phyloP scores from a whole-genome alignment of 2,797 vertebrate genomes.

The Nannoperca obscura region DNA sequence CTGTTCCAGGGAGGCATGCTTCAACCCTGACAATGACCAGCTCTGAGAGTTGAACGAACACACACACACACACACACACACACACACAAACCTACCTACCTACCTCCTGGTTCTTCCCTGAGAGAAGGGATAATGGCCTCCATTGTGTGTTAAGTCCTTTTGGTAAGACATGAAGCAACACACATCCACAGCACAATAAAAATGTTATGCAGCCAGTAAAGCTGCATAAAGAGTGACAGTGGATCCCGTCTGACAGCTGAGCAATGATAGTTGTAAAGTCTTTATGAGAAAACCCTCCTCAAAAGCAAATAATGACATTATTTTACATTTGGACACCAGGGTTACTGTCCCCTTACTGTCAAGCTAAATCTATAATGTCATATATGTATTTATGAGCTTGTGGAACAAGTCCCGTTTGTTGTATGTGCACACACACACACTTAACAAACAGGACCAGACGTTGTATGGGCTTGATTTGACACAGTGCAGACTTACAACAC shows the following conservation, averaged over 20 bases:
- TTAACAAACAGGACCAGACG: background rate
- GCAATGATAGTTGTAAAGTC: background rate
- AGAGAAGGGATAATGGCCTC: constrained; percentile 15
- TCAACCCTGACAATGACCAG: constrained; percentile 42
- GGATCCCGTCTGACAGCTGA: constrained; percentile 19
- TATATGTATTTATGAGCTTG: constrained; percentile 6
- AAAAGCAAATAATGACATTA: constrained; percentile 10
- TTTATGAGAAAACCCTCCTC: constrained; percentile 13
- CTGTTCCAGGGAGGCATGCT: constrained; percentile 25
- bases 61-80: constrained; percentile 26
- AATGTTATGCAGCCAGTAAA: background rate
- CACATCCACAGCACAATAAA: background rate
- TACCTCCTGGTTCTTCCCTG: constrained; percentile 15
- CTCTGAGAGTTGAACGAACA: constrained; percentile 12
- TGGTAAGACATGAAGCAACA: background rate
- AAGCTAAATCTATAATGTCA: background rate
- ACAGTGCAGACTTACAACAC: background rate
- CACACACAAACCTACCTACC: constrained; percentile 33
- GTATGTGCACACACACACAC: background rate
- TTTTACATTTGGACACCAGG: background rate
- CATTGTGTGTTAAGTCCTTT: constrained; percentile 21
- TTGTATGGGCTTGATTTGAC: constrained; percentile 3
- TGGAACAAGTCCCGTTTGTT: constrained; percentile 1
- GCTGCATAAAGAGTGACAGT: constrained; percentile 25
- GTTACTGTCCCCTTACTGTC: background rate